These are phyloP conservation scores for Andrena bucephala DNA, from an alignment of 2,888 invertebrate species.

Conservation along the genomic window DNA sequence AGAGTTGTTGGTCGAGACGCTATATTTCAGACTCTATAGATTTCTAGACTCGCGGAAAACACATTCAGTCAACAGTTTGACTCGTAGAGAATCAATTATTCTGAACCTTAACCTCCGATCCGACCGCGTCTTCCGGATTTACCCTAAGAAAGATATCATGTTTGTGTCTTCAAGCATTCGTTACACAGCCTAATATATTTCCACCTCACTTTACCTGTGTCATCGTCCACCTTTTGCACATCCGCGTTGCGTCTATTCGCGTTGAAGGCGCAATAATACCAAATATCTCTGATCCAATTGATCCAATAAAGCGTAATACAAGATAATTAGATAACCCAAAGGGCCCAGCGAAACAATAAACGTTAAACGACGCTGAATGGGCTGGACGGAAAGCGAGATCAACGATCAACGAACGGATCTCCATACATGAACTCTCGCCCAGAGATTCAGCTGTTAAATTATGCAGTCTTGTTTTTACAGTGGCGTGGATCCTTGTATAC, in stretches of 20 bases:
- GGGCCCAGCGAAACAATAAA: constrained; percentile 53
- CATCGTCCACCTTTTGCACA: neutral
- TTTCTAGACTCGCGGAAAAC: too few species aligned
- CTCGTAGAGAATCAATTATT: too few species aligned
- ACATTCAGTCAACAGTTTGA: too few species aligned
- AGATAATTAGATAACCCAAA: constrained; percentile 39
- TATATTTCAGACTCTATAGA: too few species aligned
- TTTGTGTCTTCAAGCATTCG: too few species aligned
- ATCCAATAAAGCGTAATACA: constrained; percentile 36
- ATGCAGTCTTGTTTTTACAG: constrained; percentile 16
- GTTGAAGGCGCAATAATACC: constrained; percentile 20
- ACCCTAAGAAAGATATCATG: too few species aligned
- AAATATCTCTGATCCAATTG: constrained; percentile 46
- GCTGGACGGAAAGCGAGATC: neutral
- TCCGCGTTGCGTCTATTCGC: neutral
- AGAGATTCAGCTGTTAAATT: constrained; percentile 23
- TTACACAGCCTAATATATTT: too few species aligned
- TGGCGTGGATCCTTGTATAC: constrained; percentile 1
- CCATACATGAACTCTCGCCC: neutral
- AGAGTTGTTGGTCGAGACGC: too few species aligned
- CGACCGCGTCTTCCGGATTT: too few species aligned
- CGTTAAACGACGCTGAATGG: constrained; percentile 25
- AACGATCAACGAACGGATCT: constrained; percentile 17
- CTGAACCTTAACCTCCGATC: too few species aligned
- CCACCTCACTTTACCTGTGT: too few species aligned